Percentiles rank a stretch among this genome's conserved stretches.
Evolutionary conservation across 2,888 invertebrate species (phyloP).

Genomic region (Endomychus coccineus): DNA sequence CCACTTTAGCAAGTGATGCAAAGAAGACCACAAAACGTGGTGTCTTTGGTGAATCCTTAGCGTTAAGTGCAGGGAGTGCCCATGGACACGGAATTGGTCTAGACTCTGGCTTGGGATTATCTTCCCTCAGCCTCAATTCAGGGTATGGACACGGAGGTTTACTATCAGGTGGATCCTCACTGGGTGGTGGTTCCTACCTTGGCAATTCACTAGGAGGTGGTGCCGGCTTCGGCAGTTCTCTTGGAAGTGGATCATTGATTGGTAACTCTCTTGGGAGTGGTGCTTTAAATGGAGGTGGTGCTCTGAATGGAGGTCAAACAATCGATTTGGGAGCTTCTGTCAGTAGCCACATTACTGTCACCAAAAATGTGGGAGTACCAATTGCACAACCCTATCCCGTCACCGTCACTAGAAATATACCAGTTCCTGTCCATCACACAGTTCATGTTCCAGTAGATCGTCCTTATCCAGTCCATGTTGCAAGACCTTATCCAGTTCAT

Average conservation of each 20-base stretch:
- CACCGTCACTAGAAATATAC: slow-evolving; percentile 46
- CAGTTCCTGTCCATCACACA: slow-evolving; percentile 42
- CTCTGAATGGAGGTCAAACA: slow-evolving; percentile 5
- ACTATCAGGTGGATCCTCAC: slow-evolving; percentile 7
- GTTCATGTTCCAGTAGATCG: slow-evolving; percentile 47
- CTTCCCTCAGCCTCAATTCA: background rate
- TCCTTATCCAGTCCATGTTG: slow-evolving; percentile 43
- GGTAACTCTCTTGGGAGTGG: slow-evolving; percentile 9
- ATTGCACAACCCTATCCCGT: slow-evolving; percentile 50
- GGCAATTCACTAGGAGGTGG: slow-evolving; percentile 6
- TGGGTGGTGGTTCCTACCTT: slow-evolving; percentile 8
- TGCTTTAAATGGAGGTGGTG: slow-evolving; percentile 6
- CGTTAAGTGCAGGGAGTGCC: slow-evolving; percentile 30
- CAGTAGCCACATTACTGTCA: slow-evolving; percentile 40
- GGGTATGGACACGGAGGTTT: background rate
- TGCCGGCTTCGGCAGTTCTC: slow-evolving; percentile 5
- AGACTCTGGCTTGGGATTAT: slow-evolving; percentile 7
- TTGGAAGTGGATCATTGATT: background rate
- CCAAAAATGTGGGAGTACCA: slow-evolving; percentile 46
- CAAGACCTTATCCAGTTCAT: slow-evolving; percentile 46
- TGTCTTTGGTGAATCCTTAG: slow-evolving; percentile 41
- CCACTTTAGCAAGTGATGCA: slow-evolving; percentile 37
- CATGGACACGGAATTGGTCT: slow-evolving; percentile 18
- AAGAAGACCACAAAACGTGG: slow-evolving; percentile 45
- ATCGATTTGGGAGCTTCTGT: slow-evolving; percentile 30